phyloP scores from a whole-genome alignment of 1,140 invertebrate genomes.

The Drosophila santomea region DNA sequence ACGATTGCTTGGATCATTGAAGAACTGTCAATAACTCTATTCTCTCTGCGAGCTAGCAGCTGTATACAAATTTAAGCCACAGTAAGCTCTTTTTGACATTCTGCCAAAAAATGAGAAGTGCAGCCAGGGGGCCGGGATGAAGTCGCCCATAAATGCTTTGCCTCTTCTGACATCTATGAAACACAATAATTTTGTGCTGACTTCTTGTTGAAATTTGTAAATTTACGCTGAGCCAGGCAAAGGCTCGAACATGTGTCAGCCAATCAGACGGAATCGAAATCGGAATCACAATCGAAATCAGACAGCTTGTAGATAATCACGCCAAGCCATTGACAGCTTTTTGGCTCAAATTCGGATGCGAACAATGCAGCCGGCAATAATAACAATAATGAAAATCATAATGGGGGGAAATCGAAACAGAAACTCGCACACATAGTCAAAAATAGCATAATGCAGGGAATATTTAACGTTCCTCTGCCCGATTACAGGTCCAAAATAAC shows the following conservation, averaged over 20 bases:
- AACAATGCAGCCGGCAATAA: slow-evolving; percentile 50
- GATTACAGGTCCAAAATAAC: slow-evolving; percentile 40
- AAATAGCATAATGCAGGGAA: slow-evolving; percentile 46
- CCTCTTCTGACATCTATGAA: slow-evolving; percentile 27
- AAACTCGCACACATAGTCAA: slow-evolving; percentile 50
- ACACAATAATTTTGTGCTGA: slow-evolving; percentile 80
- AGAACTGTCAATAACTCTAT: background rate
- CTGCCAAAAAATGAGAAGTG: slow-evolving; percentile 38
- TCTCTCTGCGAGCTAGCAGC: background rate
- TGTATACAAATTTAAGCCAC: slow-evolving; percentile 33
- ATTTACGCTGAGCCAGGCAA: slow-evolving; percentile 70
- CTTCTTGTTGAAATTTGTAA: slow-evolving; percentile 80
- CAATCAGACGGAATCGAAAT: slow-evolving; percentile 34
- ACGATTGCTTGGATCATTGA: slow-evolving; percentile 2
- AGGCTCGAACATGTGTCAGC: slow-evolving; percentile 52
- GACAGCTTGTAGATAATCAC: slow-evolving; percentile 46
- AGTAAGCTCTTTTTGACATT: slow-evolving; percentile 54
- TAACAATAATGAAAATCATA: slow-evolving; percentile 42
- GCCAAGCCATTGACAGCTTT: slow-evolving; percentile 43
- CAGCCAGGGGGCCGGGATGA: background rate
- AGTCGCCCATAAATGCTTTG: slow-evolving; percentile 34
- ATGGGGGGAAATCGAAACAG: slow-evolving; percentile 31
- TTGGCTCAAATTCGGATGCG: slow-evolving; percentile 29
- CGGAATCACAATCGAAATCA: slow-evolving; percentile 30
- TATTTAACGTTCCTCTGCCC: slow-evolving; percentile 35